Evolutionary conservation across 2,888 invertebrate species (phyloP).

Genomic region (Drosophila picticornis): DNA sequence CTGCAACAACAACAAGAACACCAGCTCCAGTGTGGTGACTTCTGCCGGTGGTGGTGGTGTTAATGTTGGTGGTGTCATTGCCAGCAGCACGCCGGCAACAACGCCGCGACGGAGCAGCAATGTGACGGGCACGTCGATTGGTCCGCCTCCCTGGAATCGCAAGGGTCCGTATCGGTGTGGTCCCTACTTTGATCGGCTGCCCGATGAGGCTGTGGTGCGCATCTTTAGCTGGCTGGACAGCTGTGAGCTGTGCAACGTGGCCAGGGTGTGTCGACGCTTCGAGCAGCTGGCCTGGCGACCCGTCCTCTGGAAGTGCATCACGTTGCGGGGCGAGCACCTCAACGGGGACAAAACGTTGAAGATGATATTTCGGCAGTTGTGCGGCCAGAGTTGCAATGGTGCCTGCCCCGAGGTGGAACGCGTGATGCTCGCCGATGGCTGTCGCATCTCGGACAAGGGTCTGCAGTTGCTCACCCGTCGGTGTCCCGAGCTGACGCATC

Average conservation of each 20-base stretch:
- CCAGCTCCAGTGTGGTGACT: slow-evolving; percentile 31
- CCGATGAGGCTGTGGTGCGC: slow-evolving; percentile 89
- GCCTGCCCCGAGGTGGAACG: slow-evolving; percentile 89
- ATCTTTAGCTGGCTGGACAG: slow-evolving; percentile 90
- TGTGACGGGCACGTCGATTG: slow-evolving; percentile 57
- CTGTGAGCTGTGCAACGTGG: slow-evolving; percentile 90
- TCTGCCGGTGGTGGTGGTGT: slow-evolving; percentile 46
- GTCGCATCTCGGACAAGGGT: slow-evolving; percentile 91
- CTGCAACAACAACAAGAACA: slow-evolving; percentile 34
- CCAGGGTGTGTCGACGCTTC: slow-evolving; percentile 91
- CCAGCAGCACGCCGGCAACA: slow-evolving; percentile 65
- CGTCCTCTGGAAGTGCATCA: slow-evolving; percentile 90
- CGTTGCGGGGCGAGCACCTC: slow-evolving; percentile 87
- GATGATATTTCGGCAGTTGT: slow-evolving; percentile 88
- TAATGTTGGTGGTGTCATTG: slow-evolving; percentile 49
- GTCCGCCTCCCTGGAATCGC: slow-evolving; percentile 85
- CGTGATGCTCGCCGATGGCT: slow-evolving; percentile 89
- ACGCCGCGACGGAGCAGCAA: slow-evolving; percentile 54
- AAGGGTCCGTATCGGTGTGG: slow-evolving; percentile 84
- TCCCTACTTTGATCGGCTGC: slow-evolving; percentile 87
- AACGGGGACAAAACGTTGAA: slow-evolving; percentile 89
- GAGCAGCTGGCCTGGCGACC: slow-evolving; percentile 92
- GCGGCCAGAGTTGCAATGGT: slow-evolving; percentile 89
- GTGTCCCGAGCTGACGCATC: slow-evolving; percentile 92
- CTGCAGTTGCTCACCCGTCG: slow-evolving; percentile 91